phyloP scores from a whole-genome alignment of 2,797 vertebrate species.

The Spheniscus humboldti region DNA sequence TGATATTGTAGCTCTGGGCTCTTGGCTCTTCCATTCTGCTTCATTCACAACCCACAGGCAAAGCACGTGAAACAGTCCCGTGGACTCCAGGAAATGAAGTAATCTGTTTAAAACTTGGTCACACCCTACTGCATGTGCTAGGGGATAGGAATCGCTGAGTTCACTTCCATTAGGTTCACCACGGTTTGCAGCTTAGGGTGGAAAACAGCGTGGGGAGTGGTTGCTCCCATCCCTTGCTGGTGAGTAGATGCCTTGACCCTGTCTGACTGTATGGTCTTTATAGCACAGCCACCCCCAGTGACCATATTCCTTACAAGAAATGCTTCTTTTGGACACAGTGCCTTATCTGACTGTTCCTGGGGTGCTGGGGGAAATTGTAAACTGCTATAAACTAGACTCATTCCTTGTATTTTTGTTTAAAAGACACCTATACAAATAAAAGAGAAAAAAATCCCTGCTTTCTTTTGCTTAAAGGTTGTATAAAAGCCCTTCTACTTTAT shows the following conservation, averaged over 20 bases:
- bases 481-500: background rate
- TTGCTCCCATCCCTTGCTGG: background rate
- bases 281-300: background rate
- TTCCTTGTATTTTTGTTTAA: background rate
- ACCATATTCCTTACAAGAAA: background rate
- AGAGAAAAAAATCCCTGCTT: background rate
- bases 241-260: background rate
- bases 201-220: fast-evolving
- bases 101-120: background rate
- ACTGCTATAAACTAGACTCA: background rate
- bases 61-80: fast-evolving
- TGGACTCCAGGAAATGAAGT: background rate
- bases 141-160: background rate
- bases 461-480: background rate
- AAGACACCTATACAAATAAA: background rate
- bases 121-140: fast-evolving
- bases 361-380: background rate
- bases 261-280: background rate
- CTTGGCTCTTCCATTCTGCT: background rate
- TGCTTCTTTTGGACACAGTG: background rate
- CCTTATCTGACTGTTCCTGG: background rate
- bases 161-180: background rate
- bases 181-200: background rate
- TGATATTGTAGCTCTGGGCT: background rate
- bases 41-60: background rate